Evolutionary conservation across 2,797 vertebrate species (phyloP).

Genomic region (Sparus aurata): DNA sequence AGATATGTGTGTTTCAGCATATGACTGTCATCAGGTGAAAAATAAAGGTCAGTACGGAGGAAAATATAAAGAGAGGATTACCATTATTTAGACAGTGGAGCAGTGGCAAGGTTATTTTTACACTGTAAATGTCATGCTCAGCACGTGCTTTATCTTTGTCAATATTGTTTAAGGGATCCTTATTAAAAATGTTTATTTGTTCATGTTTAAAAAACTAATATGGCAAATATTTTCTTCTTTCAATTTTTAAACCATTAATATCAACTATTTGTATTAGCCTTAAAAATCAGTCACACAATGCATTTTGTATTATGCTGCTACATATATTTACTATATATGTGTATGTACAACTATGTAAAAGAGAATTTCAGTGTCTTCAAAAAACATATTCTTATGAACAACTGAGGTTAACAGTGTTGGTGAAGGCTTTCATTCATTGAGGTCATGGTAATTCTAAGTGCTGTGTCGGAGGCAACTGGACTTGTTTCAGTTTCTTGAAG

Average conservation of each 20-base stretch:
- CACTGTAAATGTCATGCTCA: not conserved
- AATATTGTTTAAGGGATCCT: too few species aligned
- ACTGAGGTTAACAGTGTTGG: too few species aligned
- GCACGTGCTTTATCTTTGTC: not conserved
- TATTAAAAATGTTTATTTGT: not conserved
- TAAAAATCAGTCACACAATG: not conserved
- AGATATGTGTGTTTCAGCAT: too few species aligned
- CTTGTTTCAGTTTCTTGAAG: too few species aligned
- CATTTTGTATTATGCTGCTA: too few species aligned
- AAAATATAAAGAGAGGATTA: not conserved
- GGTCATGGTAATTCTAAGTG: too few species aligned
- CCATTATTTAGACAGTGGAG: not conserved
- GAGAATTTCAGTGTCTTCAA: not conserved
- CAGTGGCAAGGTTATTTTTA: not conserved
- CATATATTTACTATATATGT: not conserved
- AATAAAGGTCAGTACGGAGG: not conserved
- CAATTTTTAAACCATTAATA: too few species aligned
- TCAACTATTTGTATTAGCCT: not conserved
- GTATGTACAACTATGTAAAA: not conserved
- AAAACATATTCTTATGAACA: not conserved
- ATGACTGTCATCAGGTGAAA: not conserved
- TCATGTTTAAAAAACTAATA: not conserved
- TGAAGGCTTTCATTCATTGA: too few species aligned
- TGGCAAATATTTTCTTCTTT: too few species aligned
- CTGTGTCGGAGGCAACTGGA: too few species aligned